These are phyloP conservation scores for Passer domesticus DNA, from an alignment of 2,113 vertebrate species.

Conservation along the genomic window DNA sequence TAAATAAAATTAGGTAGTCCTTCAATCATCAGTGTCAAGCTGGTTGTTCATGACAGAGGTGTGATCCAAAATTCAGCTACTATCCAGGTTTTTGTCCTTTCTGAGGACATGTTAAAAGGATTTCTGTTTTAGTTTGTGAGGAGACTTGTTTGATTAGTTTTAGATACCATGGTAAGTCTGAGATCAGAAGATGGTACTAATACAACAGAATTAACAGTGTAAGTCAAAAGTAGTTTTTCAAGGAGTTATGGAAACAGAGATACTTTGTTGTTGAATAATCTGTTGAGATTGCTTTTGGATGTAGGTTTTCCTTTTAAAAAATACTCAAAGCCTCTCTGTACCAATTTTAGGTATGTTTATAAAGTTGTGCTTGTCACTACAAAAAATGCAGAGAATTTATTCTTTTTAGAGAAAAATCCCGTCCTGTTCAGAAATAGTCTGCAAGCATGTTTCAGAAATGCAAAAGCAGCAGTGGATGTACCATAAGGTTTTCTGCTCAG, in stretches of 20 bases:
- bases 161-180: neutral
- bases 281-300: neutral
- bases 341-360: neutral
- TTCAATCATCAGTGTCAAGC: constrained; percentile 23
- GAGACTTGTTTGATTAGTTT: neutral
- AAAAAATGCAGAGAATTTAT: neutral
- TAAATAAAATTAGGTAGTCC: constrained; percentile 9
- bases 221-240: neutral
- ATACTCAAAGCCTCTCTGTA: neutral
- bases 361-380: neutral
- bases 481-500: neutral
- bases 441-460: neutral
- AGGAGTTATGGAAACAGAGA: neutral
- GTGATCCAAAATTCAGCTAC: constrained; percentile 16
- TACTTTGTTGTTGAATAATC: neutral
- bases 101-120: neutral
- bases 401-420: neutral
- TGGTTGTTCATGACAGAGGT: neutral
- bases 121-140: constrained; percentile 34
- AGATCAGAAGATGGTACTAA: neutral
- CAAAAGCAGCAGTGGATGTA: neutral
- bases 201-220: neutral
- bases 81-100: neutral
- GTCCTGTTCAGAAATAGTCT: neutral
- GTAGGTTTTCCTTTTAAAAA: neutral